Evolutionary conservation across 1,140 invertebrate species (phyloP).

Genomic region (Drosophila lowei): DNA sequence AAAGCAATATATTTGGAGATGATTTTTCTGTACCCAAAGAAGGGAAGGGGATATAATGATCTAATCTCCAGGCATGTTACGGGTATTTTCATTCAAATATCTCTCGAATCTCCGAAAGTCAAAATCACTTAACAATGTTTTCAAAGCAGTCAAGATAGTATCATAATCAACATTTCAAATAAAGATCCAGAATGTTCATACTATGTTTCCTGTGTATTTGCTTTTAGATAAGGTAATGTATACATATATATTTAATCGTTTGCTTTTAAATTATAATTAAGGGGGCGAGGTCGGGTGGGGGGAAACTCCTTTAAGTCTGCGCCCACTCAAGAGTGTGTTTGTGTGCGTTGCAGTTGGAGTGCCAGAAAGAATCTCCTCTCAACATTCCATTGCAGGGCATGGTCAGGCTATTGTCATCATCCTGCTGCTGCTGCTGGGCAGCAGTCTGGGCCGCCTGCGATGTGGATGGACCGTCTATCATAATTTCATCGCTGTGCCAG

Average conservation of each 20-base stretch:
- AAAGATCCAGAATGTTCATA: background rate
- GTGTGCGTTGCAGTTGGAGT: slow-evolving; percentile 21
- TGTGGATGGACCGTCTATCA: slow-evolving; percentile 59
- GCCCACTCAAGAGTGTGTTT: slow-evolving; percentile 17
- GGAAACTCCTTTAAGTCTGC: slow-evolving; percentile 23
- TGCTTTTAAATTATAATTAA: slow-evolving; percentile 66
- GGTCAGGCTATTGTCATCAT: slow-evolving; percentile 76
- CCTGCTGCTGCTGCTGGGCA: slow-evolving; percentile 37
- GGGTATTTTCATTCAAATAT: background rate
- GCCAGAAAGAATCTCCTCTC: slow-evolving; percentile 22
- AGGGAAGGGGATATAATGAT: too few species aligned
- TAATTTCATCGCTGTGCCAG: slow-evolving; percentile 45
- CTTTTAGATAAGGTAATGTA: slow-evolving; percentile 32
- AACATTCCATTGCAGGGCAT: slow-evolving; percentile 82
- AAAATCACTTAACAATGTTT: slow-evolving; percentile 1
- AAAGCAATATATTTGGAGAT: slow-evolving; percentile 61
- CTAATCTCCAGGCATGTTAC: too few species aligned
- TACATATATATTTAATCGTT: slow-evolving; percentile 57
- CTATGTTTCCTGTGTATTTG: too few species aligned
- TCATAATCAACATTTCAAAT: slow-evolving; percentile 1
- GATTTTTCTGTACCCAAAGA: slow-evolving; percentile 11
- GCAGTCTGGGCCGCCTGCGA: slow-evolving; percentile 27
- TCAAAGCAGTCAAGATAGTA: slow-evolving; percentile 3
- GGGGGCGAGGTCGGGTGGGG: slow-evolving; percentile 16
- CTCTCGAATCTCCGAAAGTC: slow-evolving; percentile 19